Percentiles rank a stretch among this genome's conserved stretches.
phyloP scores from a whole-genome alignment of 2,888 invertebrate species.

The Salpingus planirostris region DNA sequence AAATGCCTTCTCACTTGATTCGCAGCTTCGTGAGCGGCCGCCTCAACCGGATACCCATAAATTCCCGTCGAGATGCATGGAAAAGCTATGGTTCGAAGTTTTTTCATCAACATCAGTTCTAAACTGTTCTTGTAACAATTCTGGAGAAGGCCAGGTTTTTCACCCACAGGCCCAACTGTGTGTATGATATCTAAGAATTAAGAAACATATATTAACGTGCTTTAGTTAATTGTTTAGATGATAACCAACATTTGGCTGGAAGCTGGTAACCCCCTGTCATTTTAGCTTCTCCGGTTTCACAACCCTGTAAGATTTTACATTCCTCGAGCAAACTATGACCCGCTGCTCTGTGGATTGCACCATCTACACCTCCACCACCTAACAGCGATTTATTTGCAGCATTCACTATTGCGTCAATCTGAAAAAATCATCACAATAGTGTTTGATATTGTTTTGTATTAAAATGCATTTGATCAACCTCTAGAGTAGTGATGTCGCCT shows the following conservation, averaged over 20 bases:
- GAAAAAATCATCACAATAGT: neutral
- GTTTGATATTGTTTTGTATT: neutral
- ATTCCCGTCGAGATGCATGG: conserved; percentile 91
- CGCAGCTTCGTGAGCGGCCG: conserved; percentile 69
- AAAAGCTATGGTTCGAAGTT: conserved; percentile 64
- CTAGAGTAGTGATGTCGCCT: conserved; percentile 77
- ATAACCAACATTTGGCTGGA: conserved; percentile 74
- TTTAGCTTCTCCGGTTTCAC: conserved; percentile 74
- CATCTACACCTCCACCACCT: conserved; percentile 87
- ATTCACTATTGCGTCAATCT: conserved; percentile 83
- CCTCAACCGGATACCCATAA: conserved; percentile 74
- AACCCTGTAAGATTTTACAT: conserved; percentile 63
- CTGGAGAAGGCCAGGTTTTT: conserved; percentile 52
- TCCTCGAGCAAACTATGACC: conserved; percentile 61
- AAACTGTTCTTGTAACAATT: conserved; percentile 66
- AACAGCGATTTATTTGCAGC: conserved; percentile 70
- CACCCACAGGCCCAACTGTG: conserved; percentile 79
- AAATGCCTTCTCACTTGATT: conserved; percentile 57
- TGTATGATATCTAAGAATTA: conserved; percentile 71
- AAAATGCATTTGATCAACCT: conserved; percentile 43
- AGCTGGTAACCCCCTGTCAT: conserved; percentile 73
- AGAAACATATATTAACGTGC: conserved; percentile 3
- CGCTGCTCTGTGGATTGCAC: conserved; percentile 79
- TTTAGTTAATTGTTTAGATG: neutral
- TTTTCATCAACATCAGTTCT: conserved; percentile 46